Conservation (phyloP, 2,888 invertebrate genomes). For the Plutella xylostella region DNA sequence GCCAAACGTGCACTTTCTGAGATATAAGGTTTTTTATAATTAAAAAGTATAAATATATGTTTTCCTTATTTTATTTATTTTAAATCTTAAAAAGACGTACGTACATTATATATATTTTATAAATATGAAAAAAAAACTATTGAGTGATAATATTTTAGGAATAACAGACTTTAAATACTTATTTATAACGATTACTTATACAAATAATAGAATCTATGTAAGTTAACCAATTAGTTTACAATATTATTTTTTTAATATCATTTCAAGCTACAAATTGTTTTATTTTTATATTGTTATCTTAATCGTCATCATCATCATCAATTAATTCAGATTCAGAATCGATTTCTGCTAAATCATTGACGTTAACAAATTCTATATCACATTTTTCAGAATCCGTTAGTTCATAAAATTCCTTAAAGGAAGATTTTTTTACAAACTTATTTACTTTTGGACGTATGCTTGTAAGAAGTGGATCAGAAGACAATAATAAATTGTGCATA, state of each 20-base stretch:
- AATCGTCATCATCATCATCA: too few species aligned
- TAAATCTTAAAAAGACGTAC: not conserved
- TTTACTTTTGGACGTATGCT: not conserved
- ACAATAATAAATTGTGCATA: not conserved
- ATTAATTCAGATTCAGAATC: not conserved
- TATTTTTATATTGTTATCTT: too few species aligned
- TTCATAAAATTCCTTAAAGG: not conserved
- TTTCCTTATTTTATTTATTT: not conserved
- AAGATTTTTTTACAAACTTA: not conserved
- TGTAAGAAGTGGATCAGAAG: not conserved
- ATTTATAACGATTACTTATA: not conserved
- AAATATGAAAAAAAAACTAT: not conserved
- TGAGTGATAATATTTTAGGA: not conserved
- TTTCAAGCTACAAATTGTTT: too few species aligned
- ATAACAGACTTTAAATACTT: not conserved
- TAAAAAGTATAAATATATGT: too few species aligned
- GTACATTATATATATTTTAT: not conserved
- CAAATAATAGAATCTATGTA: not conserved
- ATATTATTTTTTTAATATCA: not conserved
- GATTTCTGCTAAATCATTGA: not conserved
- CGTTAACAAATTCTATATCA: not conserved
- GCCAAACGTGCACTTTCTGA: too few species aligned
- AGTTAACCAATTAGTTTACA: not conserved
- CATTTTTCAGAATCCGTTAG: not conserved
- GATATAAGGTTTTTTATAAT: too few species aligned